Percentiles rank a stretch among this genome's conserved stretches.
These are phyloP conservation scores for Formica selysi DNA, from an alignment of 1,140 invertebrate species.

Conservation along the genomic window DNA sequence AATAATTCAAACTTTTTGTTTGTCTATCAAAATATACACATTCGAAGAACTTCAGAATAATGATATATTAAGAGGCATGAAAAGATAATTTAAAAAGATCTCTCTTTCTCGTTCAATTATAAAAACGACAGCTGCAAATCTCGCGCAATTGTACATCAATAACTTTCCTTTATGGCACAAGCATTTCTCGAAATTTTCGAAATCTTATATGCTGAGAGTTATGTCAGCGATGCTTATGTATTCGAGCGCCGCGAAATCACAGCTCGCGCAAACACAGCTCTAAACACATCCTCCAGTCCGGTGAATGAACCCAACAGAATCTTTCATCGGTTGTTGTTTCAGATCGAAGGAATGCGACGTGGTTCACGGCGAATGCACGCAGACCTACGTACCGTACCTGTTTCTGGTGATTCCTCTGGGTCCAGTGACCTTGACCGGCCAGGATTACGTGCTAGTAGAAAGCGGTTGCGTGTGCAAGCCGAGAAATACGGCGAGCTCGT, in stretches of 20 bases:
- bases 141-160: background rate
- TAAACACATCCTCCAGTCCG: constrained; percentile 37
- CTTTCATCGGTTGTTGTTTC: constrained; percentile 70
- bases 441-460: constrained; percentile 97
- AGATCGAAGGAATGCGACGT: constrained; percentile 95
- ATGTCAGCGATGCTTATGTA: constrained; percentile 37
- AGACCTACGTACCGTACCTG: constrained; percentile 96
- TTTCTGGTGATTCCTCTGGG: constrained; percentile 96
- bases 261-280: background rate
- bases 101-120: background rate
- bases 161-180: background rate
- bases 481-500: constrained; percentile 88
- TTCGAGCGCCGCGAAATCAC: background rate
- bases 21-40: background rate
- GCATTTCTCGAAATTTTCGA: background rate
- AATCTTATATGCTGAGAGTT: background rate
- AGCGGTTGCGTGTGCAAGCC: constrained; percentile 96
- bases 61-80: background rate
- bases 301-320: constrained; percentile 50
- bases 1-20: background rate
- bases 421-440: constrained; percentile 95
- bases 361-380: constrained; percentile 95
- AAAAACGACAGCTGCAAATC: background rate
- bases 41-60: background rate
- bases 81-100: background rate